Evolutionary conservation across 2,888 invertebrate genomes (phyloP).

Genomic region (Drosophila acutilabella): DNA sequence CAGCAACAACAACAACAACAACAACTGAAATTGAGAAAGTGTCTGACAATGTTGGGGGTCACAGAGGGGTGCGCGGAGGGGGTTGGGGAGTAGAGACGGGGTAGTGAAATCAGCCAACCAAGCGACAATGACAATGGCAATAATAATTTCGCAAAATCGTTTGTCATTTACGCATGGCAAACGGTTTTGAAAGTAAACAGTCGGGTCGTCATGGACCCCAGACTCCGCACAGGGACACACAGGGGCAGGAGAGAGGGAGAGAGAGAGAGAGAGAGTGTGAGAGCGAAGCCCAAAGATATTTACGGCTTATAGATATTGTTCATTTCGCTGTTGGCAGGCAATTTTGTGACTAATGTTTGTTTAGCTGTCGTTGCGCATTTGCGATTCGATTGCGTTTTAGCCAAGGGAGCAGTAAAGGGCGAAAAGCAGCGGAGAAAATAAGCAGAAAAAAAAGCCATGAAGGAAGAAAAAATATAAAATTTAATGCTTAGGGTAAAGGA

Average conservation of each 20-base stretch:
- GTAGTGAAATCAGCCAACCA: conserved; percentile 36
- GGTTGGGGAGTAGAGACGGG: not conserved
- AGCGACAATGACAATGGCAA: conserved; percentile 78
- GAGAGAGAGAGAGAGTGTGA: conserved; percentile 15
- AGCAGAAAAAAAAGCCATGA: conserved; percentile 13
- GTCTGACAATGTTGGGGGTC: conserved; percentile 50
- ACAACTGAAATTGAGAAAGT: conserved; percentile 51
- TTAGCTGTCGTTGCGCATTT: conserved; percentile 79
- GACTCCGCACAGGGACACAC: conserved; percentile 15
- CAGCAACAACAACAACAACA: conserved; percentile 43
- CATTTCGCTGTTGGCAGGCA: conserved; percentile 76
- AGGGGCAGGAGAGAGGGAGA: conserved; percentile 7
- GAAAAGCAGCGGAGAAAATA: not conserved
- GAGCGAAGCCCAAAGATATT: conserved; percentile 65
- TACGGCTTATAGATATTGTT: conserved; percentile 75
- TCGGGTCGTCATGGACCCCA: conserved; percentile 66
- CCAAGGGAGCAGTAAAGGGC: not conserved
- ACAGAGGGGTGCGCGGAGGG: not conserved
- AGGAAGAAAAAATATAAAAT: conserved; percentile 6
- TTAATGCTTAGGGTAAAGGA: too few species aligned
- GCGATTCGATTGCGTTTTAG: conserved; percentile 39
- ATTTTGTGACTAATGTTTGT: conserved; percentile 81
- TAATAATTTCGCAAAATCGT: conserved; percentile 81
- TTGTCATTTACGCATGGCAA: conserved; percentile 82
- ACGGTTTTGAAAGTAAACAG: conserved; percentile 82